Percentiles rank a stretch among this genome's conserved stretches.
phyloP scores from a whole-genome alignment of 2,113 vertebrate genomes.

The Hemicordylus capensis region DNA sequence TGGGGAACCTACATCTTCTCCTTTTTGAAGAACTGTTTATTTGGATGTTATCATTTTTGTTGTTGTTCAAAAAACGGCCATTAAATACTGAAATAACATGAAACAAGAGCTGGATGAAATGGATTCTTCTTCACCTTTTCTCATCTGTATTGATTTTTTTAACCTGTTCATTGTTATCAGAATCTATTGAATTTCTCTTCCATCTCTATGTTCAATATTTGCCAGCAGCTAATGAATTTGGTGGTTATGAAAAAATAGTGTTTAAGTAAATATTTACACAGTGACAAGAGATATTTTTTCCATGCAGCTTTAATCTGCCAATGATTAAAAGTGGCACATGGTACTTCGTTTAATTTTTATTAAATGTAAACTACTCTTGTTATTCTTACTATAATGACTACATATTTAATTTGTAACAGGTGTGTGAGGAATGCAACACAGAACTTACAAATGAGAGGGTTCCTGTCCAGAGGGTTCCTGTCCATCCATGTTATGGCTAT shows the following conservation, averaged over 20 bases:
- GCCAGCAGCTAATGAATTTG: background rate
- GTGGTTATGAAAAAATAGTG: background rate
- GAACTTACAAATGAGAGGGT: background rate
- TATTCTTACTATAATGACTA: no score
- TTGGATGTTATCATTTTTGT: background rate
- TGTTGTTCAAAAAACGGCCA: background rate
- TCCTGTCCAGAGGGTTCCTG: background rate
- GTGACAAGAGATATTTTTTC: background rate
- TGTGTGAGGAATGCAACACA: background rate
- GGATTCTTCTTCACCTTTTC: background rate
- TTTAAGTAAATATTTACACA: background rate
- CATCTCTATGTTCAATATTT: background rate
- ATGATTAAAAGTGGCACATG: background rate
- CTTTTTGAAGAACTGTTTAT: no score
- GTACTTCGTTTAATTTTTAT: background rate
- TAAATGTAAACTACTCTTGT: background rate
- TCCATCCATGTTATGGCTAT: background rate
- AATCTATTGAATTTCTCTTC: background rate
- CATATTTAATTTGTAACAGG: background rate
- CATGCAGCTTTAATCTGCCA: background rate
- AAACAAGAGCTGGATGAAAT: background rate
- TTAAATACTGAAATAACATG: background rate
- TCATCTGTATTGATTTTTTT: background rate
- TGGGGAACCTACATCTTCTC: background rate
- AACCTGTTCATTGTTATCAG: background rate